Base-by-base conservation (phyloP, 2,888 invertebrate genomes). In the Parthenolecanium corni region DNA sequence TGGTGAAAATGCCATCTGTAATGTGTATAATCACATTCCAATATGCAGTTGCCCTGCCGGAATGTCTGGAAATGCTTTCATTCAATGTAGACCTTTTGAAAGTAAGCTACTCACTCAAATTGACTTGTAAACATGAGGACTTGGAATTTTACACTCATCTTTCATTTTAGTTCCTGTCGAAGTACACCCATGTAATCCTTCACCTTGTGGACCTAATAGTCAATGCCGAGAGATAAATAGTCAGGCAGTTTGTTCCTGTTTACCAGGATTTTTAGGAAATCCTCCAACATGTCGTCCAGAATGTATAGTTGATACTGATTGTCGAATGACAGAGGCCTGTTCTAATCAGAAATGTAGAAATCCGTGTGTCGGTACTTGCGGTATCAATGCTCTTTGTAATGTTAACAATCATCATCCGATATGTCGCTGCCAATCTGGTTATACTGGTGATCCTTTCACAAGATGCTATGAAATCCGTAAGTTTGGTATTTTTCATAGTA, bases 171-270 rank as follows among this genome's bases (percentile, higher is more conserved):
- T 65, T 64, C 62, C 77, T 68, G 73, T 74, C 62, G 77, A 79
- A 51, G 74, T 76, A 38, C 71, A 89, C 71, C 89, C 89, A 6
- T 91, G 91, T 70, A 79, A 81, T 65, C 89, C 88, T 57, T 83
- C 87, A 24, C 90, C 90, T 0, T 92, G 91, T 72, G 92, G 91
- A 56, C 87, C 89, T 0, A 89, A 89, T 73, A 88, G 89, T 71
- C 85, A 88, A 71, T 91, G 91, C 67, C 80, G 87, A 70, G 82
- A 83, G 69, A 81, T 85, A 5, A 86, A 88, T 69, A 77, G 79
- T 68, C 86, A 87, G 75, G 88, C 89, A 0, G 89, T 88, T 0
- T 92, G 91, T 72, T 88, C 89, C 0, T 92, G 90, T 70, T 77
- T 85, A 18, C 76, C 79, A 5, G 80, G 79, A 65, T 86, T 81